Percentiles rank a stretch among this genome's conserved stretches.
Evolutionary conservation across 2,797 vertebrate species (phyloP).

Genomic region (Microctenopoma lineatum): DNA sequence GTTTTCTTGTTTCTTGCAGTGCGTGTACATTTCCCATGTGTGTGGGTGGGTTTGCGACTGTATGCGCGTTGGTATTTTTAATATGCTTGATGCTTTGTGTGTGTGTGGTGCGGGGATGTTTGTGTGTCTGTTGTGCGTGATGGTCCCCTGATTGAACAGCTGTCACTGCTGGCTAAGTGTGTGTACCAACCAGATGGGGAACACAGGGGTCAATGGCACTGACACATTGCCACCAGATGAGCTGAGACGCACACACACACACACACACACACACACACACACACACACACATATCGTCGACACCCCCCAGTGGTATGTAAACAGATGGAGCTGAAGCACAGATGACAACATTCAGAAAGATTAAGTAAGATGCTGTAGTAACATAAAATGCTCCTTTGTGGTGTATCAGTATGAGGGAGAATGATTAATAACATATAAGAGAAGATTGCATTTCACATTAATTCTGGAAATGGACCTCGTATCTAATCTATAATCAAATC

Average conservation of each 20-base stretch:
- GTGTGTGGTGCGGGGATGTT: slow-evolving; percentile 22
- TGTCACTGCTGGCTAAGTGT: slow-evolving; percentile 76
- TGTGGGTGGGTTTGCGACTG: not conserved
- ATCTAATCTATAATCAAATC: slow-evolving; percentile 35
- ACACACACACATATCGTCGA: slow-evolving; percentile 13
- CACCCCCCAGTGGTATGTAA: slow-evolving; percentile 51
- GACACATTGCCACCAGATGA: slow-evolving; percentile 79
- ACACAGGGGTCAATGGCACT: slow-evolving; percentile 80
- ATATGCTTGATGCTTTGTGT: slow-evolving; percentile 21
- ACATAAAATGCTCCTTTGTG: not conserved
- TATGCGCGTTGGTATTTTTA: slow-evolving; percentile 20
- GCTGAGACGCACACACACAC: slow-evolving; percentile 64
- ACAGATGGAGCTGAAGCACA: slow-evolving; percentile 57
- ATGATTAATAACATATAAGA: not conserved
- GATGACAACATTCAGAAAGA: slow-evolving; percentile 28
- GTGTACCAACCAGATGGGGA: slow-evolving; percentile 79
- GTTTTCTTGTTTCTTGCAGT: slow-evolving; percentile 40
- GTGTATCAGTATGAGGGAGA: not conserved
- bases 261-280: slow-evolving; percentile 43
- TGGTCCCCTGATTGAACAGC: slow-evolving; percentile 79
- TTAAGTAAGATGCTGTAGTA: slow-evolving; percentile 19
- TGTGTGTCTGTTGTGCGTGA: slow-evolving; percentile 59
- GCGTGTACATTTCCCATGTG: slow-evolving; percentile 15
- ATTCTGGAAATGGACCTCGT: slow-evolving; percentile 18
- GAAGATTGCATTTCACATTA: slow-evolving; percentile 5